Conservation (phyloP, 2,888 invertebrate genomes). For the Leptinotarsa peninsularis region DNA sequence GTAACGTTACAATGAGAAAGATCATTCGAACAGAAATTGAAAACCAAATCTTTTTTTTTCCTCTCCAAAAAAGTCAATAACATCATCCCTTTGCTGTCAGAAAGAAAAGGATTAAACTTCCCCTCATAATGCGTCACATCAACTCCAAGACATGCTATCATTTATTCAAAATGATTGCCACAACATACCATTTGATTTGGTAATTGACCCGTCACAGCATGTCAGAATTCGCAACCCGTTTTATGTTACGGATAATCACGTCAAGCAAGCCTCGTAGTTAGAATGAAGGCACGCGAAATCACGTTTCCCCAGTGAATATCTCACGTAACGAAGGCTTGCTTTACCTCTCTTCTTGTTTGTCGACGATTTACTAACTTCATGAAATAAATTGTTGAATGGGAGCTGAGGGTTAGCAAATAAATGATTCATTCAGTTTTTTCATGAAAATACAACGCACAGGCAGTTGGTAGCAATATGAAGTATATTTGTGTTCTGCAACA, state of each 20-base stretch:
- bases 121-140: slow-evolving; percentile 7
- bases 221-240: slow-evolving; percentile 32
- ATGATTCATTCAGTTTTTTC: background rate
- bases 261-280: slow-evolving; percentile 7
- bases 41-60: background rate
- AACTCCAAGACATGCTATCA: slow-evolving; percentile 12
- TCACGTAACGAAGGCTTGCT: background rate
- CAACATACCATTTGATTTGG: slow-evolving; percentile 33
- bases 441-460: too few species aligned
- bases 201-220: slow-evolving; percentile 37
- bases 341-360: background rate
- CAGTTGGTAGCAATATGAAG: too few species aligned
- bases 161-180: slow-evolving; percentile 32
- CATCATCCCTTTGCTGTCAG: background rate
- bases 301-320: slow-evolving; percentile 16
- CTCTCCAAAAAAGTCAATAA: background rate
- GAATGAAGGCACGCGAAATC: background rate
- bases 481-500: too few species aligned
- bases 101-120: background rate
- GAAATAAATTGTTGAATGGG: background rate
- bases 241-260: slow-evolving; percentile 28
- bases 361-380: background rate
- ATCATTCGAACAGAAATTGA: background rate
- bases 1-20: too few species aligned
- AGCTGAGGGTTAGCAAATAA: background rate